These are phyloP conservation scores for Belonocnema kinseyi DNA, from an alignment of 1,140 invertebrate species.

Conservation along the genomic window DNA sequence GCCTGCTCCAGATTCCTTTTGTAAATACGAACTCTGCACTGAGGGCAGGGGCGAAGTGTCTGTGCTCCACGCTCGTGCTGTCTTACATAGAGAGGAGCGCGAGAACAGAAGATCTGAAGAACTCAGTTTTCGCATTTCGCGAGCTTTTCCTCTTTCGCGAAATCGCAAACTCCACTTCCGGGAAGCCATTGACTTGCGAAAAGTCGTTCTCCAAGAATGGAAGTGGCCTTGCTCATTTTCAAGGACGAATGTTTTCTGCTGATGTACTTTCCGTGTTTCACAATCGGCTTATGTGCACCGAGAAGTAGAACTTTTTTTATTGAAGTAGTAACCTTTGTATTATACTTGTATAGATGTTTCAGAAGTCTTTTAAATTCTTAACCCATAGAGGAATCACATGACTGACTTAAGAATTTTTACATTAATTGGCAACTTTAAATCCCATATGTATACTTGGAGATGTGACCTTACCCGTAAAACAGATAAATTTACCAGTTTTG, in stretches of 20 bases:
- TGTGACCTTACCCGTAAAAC: no score
- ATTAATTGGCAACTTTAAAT: no score
- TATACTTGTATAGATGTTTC: no score
- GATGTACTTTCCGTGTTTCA: conserved; percentile 22
- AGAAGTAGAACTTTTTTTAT: not conserved
- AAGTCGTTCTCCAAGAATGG: conserved; percentile 10
- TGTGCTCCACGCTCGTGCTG: not conserved
- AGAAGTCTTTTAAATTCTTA: no score
- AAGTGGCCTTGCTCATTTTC: conserved; percentile 29
- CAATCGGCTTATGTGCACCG: not conserved
- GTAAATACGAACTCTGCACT: conserved; percentile 50
- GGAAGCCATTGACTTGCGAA: conserved; percentile 18
- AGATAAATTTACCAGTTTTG: no score
- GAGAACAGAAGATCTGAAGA: conserved; percentile 11
- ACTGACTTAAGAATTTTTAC: no score
- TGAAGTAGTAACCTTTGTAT: no score
- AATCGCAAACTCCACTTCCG: conserved; percentile 15
- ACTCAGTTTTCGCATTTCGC: conserved; percentile 28
- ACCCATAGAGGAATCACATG: no score
- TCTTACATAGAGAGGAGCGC: conserved; percentile 11
- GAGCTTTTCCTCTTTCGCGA: conserved; percentile 1
- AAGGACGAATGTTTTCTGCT: conserved; percentile 7
- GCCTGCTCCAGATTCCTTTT: conserved; percentile 58
- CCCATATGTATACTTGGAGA: no score
- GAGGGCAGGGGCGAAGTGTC: not conserved